phyloP scores from a whole-genome alignment of 2,113 vertebrate genomes.

The Pomatorhinus ruficollis region DNA sequence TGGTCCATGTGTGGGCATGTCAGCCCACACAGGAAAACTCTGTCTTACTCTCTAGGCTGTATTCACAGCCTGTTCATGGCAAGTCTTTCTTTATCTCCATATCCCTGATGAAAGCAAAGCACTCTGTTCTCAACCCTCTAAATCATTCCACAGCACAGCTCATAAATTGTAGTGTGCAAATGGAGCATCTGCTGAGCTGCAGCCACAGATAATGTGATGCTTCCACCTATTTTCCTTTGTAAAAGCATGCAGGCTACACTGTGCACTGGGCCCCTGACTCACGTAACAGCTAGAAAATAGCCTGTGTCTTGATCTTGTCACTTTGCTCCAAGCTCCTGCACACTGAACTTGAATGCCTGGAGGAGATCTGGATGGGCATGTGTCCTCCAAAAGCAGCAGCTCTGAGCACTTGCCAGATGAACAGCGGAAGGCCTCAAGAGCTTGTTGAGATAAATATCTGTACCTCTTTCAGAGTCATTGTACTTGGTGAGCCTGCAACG shows the following conservation, averaged over 20 bases:
- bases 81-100: neutral
- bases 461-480: neutral
- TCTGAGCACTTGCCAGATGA: neutral
- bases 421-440: neutral
- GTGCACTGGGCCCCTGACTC: neutral
- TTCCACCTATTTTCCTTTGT: neutral
- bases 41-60: neutral
- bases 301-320: neutral
- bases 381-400: neutral
- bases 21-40: neutral
- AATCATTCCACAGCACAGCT: neutral
- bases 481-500: neutral
- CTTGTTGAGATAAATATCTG: neutral
- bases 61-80: neutral
- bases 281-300: neutral
- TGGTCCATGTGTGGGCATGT: slow-evolving; percentile 21
- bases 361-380: neutral
- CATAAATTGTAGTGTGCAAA: slow-evolving; percentile 11
- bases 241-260: neutral
- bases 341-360: neutral
- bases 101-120: neutral
- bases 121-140: neutral
- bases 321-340: neutral
- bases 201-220: neutral
- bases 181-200: neutral